A percentile compares a stretch with the other conserved stretches of the same genome.
phyloP scores from a whole-genome alignment of 2,888 invertebrate genomes.

The Lamellibrachia satsuma region DNA sequence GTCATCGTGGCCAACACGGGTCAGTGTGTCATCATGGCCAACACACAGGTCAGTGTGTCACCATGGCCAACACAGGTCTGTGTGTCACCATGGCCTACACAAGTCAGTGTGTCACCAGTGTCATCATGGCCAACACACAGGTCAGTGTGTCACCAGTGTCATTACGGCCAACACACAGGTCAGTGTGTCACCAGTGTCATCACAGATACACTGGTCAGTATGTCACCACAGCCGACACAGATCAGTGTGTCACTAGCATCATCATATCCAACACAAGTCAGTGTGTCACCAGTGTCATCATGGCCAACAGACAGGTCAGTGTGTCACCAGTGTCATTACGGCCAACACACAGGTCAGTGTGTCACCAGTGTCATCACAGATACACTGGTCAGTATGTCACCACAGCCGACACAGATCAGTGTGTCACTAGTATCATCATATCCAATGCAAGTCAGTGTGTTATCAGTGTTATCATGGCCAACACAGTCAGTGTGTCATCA shows the following conservation, averaged over 20 bases:
- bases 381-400: no score
- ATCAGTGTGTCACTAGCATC: not conserved
- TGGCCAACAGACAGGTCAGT: not conserved
- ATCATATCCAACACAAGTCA: not conserved
- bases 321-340: not conserved
- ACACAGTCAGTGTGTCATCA: not conserved
- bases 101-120: not conserved
- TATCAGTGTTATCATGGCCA: no score
- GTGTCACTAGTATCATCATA: no score
- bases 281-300: not conserved
- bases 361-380: no score
- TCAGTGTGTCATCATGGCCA: not conserved
- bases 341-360: no score
- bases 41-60: not conserved
- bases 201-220: not conserved
- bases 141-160: not conserved
- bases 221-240: not conserved
- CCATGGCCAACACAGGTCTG: not conserved
- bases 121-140: not conserved
- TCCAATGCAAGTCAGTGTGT: no score
- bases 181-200: not conserved
- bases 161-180: constrained; percentile 6
- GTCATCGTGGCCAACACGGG: not conserved
- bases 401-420: no score
- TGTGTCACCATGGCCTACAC: not conserved